These are phyloP conservation scores for Drosophila acutilabella DNA, from an alignment of 2,888 invertebrate species.

Conservation along the genomic window DNA sequence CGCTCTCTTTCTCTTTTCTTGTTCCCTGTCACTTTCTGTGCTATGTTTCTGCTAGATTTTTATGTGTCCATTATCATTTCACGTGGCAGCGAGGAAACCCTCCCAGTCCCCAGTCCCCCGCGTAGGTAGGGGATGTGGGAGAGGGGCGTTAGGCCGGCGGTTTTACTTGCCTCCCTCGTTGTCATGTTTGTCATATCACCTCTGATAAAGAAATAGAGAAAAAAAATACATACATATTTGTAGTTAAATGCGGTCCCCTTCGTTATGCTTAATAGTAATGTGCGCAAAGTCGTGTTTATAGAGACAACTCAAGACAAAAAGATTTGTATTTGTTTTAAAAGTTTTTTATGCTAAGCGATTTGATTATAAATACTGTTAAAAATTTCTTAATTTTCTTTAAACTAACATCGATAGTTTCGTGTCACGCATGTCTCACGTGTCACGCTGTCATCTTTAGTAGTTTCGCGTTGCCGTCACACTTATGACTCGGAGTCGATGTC, in stretches of 20 bases:
- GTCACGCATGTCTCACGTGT: conserved; percentile 1
- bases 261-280: conserved; percentile 5
- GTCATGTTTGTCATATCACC: conserved; percentile 73
- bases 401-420: not conserved
- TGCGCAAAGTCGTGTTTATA: not conserved
- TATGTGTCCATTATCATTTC: conserved; percentile 66
- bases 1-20: not conserved
- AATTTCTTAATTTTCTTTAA: not conserved
- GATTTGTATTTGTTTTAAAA: no score
- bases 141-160: not conserved
- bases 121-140: no score
- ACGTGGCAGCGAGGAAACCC: conserved; percentile 36
- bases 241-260: conserved; percentile 11
- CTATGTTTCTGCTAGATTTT: conserved; percentile 41
- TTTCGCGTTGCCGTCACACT: conserved; percentile 22
- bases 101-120: not conserved
- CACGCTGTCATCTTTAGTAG: conserved; percentile 19
- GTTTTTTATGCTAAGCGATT: no score
- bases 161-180: conserved; percentile 28
- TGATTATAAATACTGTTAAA: no score
- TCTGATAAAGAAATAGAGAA: conserved; percentile 62
- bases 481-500: conserved; percentile 28
- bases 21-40: conserved; percentile 15
- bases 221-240: conserved; percentile 20
- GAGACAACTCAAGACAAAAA: no score